These are phyloP conservation scores for Tipula confusa DNA, from an alignment of 2,888 invertebrate species.

Conservation along the genomic window DNA sequence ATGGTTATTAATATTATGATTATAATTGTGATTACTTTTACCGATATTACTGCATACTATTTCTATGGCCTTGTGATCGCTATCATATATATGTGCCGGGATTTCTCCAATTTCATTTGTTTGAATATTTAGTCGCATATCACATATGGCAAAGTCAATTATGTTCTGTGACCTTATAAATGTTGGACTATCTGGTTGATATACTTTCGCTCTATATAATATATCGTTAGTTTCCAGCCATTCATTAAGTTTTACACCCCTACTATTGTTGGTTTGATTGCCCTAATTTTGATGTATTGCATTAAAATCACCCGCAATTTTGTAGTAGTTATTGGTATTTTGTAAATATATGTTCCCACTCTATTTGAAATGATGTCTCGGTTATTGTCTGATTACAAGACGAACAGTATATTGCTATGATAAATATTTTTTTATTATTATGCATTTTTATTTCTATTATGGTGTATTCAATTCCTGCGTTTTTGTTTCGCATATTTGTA, in stretches of 20 bases:
- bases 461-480: too few relatives aligned
- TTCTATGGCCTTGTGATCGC: not conserved
- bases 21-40: too few relatives aligned
- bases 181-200: not conserved
- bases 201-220: not conserved
- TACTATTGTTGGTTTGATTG: not conserved
- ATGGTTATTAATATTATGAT: too few relatives aligned
- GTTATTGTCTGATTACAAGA: not conserved
- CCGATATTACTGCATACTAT: not conserved
- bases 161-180: too few relatives aligned
- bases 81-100: not conserved
- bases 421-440: too few relatives aligned
- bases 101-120: too few relatives aligned
- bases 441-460: too few relatives aligned
- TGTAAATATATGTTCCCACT: not conserved
- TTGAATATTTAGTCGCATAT: too few relatives aligned
- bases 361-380: not conserved
- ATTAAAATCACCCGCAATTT: not conserved
- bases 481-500: too few relatives aligned
- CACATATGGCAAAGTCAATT: too few relatives aligned
- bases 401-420: not conserved
- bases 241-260: not conserved
- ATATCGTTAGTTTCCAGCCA: not conserved
- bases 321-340: not conserved
- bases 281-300: not conserved